Base-by-base conservation (phyloP, 2,113 vertebrate genomes). In the Romanogobio albipinnatus region DNA sequence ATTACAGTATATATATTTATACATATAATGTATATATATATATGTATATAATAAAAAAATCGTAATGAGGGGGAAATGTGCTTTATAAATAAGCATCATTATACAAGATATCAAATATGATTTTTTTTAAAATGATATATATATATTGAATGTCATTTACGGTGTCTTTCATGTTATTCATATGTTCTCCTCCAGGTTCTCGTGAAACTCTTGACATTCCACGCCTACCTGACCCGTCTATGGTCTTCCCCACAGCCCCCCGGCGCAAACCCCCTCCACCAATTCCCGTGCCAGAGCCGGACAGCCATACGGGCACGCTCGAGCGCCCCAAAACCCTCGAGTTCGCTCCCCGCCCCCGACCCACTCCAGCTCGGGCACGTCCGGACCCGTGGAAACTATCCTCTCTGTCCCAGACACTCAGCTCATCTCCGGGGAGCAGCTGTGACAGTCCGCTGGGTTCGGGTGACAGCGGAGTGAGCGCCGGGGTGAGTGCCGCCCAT, bases 241-340 rank as follows among this genome's bases (percentile, higher is more conserved):
- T 88, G 64, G 26, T 96, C 61, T 93, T 93, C 79, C 94, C 96
- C 0, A 81, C 90, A 3, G 91, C 88, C 11, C 93, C 92, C 5
- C 92, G 95, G 0, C 95, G 90, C 47, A 91, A 92, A 86, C 90
- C 94, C 1, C 92, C 93, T 0, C 86, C 93, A 3, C 92, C 93
- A 0, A 84, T 92, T 73, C 87, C 91, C 0, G 87, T 85, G 22
- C 59, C 82, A 3, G 64, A 93, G 1, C 89, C 87, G 29, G 84
- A 90, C n/a, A 49, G 58, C 43, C 83, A 7, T 76, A 84, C 0
- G 70, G 90, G 83, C n/a, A 91, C 94, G 6, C 90, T 91, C 9
- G 95, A 96, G 86, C 93, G 96, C 26, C 97, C 96, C 76, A 97
- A 96, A 91, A 97, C 96, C 0, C 91, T 97, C 83, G 96, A 95